phyloP scores from a whole-genome alignment of 2,113 vertebrate species.

The Thunnus maccoyii region DNA sequence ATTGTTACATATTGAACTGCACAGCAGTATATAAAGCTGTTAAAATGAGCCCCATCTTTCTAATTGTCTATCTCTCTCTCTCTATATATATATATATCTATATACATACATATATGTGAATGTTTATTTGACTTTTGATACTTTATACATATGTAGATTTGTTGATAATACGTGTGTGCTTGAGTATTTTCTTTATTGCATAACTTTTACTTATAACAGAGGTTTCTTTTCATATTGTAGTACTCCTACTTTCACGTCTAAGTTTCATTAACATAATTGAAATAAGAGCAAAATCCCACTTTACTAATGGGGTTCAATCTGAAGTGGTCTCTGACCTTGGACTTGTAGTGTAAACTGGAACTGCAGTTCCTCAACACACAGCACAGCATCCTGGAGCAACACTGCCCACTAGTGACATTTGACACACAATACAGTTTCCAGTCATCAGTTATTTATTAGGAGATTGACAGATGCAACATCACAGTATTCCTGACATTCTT shows the following conservation, averaged over 20 bases:
- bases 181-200: too few relatives aligned
- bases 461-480: slow-evolving; percentile 47
- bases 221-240: too few relatives aligned
- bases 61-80: too few relatives aligned
- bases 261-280: background rate
- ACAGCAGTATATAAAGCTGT: too few relatives aligned
- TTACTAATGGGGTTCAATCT: background rate
- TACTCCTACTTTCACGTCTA: background rate
- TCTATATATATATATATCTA: too few relatives aligned
- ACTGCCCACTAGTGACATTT: slow-evolving; percentile 71
- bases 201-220: too few relatives aligned
- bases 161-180: too few relatives aligned
- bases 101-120: too few relatives aligned
- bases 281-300: background rate
- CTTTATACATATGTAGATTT: too few relatives aligned
- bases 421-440: slow-evolving; percentile 50
- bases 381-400: slow-evolving; percentile 29
- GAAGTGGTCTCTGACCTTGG: background rate
- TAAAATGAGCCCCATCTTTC: too few relatives aligned
- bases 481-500: slow-evolving; percentile 42
- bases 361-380: background rate
- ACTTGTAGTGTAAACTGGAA: background rate
- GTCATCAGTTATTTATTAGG: slow-evolving; percentile 62
- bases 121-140: too few relatives aligned
- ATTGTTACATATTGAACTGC: too few relatives aligned